Percentiles rank a stretch among this genome's conserved stretches.
phyloP scores from a whole-genome alignment of 1,140 invertebrate species.

The Lamellibrachia luymesi region DNA sequence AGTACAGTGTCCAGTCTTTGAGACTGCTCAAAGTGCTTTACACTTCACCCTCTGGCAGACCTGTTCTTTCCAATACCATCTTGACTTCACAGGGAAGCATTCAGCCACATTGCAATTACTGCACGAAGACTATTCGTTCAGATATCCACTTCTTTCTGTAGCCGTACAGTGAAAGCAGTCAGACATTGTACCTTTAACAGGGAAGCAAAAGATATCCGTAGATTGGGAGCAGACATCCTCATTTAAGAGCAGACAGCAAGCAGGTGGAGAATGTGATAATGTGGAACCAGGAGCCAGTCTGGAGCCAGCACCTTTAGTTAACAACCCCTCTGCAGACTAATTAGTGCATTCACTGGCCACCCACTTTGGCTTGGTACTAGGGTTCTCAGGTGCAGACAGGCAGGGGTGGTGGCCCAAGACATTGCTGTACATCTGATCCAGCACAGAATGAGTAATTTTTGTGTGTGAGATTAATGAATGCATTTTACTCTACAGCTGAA shows the following conservation, averaged over 20 bases:
- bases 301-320: background rate
- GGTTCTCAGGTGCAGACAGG: background rate
- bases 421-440: background rate
- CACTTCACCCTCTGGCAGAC: too few relatives aligned
- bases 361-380: background rate
- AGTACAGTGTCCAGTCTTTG: too few relatives aligned
- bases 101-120: too few relatives aligned
- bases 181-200: background rate
- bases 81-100: too few relatives aligned
- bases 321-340: background rate
- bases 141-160: too few relatives aligned
- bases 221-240: background rate
- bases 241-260: background rate
- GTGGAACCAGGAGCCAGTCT: background rate
- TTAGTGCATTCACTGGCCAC: background rate
- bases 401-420: background rate
- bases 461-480: background rate
- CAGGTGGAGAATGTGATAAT: background rate
- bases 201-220: background rate
- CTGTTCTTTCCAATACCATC: too few relatives aligned
- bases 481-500: too few relatives aligned
- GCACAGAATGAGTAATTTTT: background rate
- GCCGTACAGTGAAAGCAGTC: background rate
- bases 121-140: too few relatives aligned
- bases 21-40: too few relatives aligned